Percentiles rank a stretch among this genome's conserved stretches.
Evolutionary conservation across 1,140 invertebrate genomes (phyloP).

Genomic region (Pseudachorutes palmiensis): DNA sequence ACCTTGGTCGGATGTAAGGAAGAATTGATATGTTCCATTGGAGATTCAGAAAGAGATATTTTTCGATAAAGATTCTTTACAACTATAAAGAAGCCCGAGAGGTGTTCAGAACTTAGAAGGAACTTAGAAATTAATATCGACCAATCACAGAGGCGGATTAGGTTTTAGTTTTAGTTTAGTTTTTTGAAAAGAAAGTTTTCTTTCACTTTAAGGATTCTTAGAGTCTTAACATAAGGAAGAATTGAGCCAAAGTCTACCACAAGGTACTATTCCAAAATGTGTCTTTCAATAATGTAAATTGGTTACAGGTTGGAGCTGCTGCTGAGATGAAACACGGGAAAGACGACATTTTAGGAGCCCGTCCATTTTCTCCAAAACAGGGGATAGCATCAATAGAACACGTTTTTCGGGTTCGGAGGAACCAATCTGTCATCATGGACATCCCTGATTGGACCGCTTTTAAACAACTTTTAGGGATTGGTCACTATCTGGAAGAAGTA

Average conservation of each 20-base stretch:
- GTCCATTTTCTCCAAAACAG: neutral
- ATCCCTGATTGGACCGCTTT: neutral
- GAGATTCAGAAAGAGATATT: neutral
- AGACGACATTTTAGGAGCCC: neutral
- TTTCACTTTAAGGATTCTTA: too few relatives aligned
- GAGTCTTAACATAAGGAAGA: neutral
- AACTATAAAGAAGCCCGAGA: neutral
- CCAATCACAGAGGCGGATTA: too few relatives aligned
- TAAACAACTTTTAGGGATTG: neutral
- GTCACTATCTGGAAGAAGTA: neutral
- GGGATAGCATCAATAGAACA: neutral
- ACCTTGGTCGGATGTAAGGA: constrained; percentile 17
- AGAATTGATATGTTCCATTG: neutral
- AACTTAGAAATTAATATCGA: too few relatives aligned
- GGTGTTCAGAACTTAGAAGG: too few relatives aligned
- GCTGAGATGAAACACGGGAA: neutral
- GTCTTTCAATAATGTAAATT: neutral
- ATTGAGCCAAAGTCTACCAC: neutral
- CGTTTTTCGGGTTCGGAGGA: neutral
- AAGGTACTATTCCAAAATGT: neutral
- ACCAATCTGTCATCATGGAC: neutral
- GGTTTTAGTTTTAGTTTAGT: too few relatives aligned
- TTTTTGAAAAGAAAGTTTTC: too few relatives aligned
- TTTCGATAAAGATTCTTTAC: neutral
- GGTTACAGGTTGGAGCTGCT: neutral